Percentiles rank a stretch among this genome's conserved stretches.
These are phyloP conservation scores for Nematopogon swammerdamellus DNA, from an alignment of 2,888 invertebrate species.

Conservation along the genomic window DNA sequence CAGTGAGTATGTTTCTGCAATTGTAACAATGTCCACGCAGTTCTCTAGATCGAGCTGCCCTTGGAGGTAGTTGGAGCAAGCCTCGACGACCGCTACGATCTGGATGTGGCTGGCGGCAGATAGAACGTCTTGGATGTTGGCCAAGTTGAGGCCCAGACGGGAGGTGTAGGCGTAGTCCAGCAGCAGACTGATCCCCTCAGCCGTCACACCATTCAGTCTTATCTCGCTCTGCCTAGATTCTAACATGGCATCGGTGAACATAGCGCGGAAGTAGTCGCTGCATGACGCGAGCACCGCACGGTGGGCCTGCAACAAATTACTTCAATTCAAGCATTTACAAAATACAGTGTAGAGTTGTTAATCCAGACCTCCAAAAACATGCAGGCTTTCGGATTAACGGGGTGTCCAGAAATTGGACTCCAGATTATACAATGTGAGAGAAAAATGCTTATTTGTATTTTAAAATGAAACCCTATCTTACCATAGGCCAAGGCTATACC, in stretches of 20 bases:
- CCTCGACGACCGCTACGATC: conserved; percentile 61
- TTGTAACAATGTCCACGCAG: conserved; percentile 66
- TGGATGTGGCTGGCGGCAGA: conserved; percentile 67
- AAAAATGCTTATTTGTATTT: too few species aligned
- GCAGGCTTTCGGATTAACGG: too few species aligned
- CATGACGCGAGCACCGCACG: conserved; percentile 68
- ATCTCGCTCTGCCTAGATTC: conserved; percentile 65
- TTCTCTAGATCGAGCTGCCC: conserved; percentile 67
- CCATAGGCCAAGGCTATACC: too few species aligned
- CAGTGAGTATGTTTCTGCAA: conserved; percentile 67
- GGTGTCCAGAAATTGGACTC: too few species aligned
- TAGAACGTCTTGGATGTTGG: conserved; percentile 65
- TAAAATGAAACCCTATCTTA: too few species aligned
- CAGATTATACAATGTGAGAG: too few species aligned
- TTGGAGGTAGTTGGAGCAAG: conserved; percentile 63
- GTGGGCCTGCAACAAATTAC: conserved; percentile 57
- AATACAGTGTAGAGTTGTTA: too few species aligned
- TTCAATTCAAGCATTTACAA: too few species aligned
- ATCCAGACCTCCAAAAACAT: too few species aligned
- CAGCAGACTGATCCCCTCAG: conserved; percentile 60
- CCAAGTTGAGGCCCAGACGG: conserved; percentile 56
- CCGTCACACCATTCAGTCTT: conserved; percentile 62
- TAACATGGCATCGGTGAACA: conserved; percentile 70
- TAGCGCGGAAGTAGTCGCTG: conserved; percentile 72
- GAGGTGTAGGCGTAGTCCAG: conserved; percentile 70